Percentiles rank a stretch among this genome's conserved stretches.
These are phyloP conservation scores for Coilia nasus DNA, from an alignment of 2,797 vertebrate species.

Conservation along the genomic window DNA sequence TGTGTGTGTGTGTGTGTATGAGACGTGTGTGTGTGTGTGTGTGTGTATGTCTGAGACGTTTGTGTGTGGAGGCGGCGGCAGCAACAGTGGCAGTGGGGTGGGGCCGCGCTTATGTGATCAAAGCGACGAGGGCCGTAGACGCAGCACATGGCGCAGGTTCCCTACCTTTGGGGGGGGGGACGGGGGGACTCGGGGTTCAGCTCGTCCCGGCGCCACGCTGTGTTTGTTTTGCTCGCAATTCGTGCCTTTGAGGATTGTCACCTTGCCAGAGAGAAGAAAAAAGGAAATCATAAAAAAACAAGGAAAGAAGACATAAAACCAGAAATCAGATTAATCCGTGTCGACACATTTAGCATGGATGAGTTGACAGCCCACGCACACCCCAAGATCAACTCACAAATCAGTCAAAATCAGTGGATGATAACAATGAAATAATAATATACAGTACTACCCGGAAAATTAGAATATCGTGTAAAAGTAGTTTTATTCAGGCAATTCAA, in stretches of 20 bases:
- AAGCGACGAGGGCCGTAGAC: constrained; percentile 46
- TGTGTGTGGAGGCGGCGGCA: not conserved
- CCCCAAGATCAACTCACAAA: not conserved
- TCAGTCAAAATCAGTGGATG: not conserved
- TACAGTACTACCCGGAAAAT: too few species aligned
- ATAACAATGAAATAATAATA: not conserved
- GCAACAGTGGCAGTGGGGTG: constrained; percentile 40
- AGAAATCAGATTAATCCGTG: constrained; percentile 14
- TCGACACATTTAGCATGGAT: not conserved
- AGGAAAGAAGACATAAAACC: not conserved
- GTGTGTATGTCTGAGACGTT: not conserved
- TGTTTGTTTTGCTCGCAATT: constrained; percentile 21
- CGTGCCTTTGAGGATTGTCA: constrained; percentile 15
- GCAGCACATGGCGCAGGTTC: constrained; percentile 47
- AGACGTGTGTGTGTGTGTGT: not conserved
- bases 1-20: constrained; percentile 6
- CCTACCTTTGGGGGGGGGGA: constrained; percentile 36
- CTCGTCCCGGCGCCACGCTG: constrained; percentile 22
- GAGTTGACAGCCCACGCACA: not conserved
- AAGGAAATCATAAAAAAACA: not conserved
- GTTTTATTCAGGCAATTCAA: too few species aligned
- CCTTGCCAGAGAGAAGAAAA: not conserved
- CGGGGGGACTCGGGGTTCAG: constrained; percentile 28
- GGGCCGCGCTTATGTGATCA: constrained; percentile 47
- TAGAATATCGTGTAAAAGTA: too few species aligned